Percentiles rank a stretch among this genome's conserved stretches.
Conservation (phyloP, 2,888 invertebrate species). For the Chirona hameri region DNA sequence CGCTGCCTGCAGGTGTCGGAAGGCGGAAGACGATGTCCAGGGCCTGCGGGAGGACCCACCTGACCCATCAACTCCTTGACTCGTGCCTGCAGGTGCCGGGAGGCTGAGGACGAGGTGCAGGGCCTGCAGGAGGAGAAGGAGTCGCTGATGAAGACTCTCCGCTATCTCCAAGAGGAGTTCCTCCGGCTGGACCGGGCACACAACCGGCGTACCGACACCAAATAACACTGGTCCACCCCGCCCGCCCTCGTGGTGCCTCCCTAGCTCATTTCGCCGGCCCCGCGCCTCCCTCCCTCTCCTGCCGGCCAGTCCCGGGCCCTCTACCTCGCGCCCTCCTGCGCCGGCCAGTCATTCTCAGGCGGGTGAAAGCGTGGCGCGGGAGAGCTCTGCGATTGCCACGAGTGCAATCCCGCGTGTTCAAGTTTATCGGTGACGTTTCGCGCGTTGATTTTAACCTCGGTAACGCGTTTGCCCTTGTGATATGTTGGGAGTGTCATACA, state of each 20-base stretch:
- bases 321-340: not conserved
- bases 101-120: constrained; percentile 2
- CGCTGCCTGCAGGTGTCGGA: not conserved
- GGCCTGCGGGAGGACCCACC: not conserved
- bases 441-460: too few relatives aligned
- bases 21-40: not conserved
- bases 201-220: not conserved
- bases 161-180: constrained; percentile 14
- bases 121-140: not conserved
- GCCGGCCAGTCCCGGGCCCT: not conserved
- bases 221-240: not conserved
- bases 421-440: too few relatives aligned
- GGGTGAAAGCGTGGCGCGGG: not conserved
- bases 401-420: not conserved
- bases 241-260: not conserved
- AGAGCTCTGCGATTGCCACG: not conserved
- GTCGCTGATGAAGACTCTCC: constrained; percentile 23
- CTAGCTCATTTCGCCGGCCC: not conserved
- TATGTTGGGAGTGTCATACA: not conserved
- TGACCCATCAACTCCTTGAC: too few relatives aligned
- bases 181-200: not conserved
- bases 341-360: not conserved
- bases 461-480: constrained; percentile 1
- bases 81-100: not conserved
- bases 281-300: not conserved